These are phyloP conservation scores for Tetraneura akinire DNA, from an alignment of 1,140 invertebrate species.

Conservation along the genomic window DNA sequence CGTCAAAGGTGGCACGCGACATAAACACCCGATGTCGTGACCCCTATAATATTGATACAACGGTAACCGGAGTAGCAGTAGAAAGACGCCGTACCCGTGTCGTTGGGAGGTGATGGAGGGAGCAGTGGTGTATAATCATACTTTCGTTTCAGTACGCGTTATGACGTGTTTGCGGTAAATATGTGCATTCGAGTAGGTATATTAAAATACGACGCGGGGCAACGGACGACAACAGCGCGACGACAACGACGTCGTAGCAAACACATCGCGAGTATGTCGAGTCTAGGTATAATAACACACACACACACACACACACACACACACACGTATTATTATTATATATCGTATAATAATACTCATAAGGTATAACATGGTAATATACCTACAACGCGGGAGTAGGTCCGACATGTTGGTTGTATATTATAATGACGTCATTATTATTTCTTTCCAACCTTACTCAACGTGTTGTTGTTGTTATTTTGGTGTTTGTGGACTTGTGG, in stretches of 20 bases:
- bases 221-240: not conserved
- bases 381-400: not conserved
- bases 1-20: conserved; percentile 5
- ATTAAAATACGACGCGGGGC: not conserved
- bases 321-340: no score
- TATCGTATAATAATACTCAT: no score
- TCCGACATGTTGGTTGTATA: not conserved
- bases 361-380: no score
- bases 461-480: not conserved
- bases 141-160: conserved; percentile 25
- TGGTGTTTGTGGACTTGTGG: not conserved
- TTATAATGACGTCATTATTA: conserved; percentile 28
- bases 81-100: no score
- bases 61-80: conserved; percentile 3
- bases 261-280: not conserved
- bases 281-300: no score
- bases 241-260: not conserved
- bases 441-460: conserved; percentile 12
- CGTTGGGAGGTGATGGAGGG: not conserved
- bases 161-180: not conserved
- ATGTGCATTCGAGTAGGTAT: no score
- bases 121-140: not conserved
- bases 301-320: no score
- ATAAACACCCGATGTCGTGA: conserved; percentile 4
- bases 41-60: not conserved